Evolutionary conservation across 2,113 vertebrate species (phyloP), one percentile per base, ranked within the genome.

Genomic region (Bombycilla garrulus): DNA sequence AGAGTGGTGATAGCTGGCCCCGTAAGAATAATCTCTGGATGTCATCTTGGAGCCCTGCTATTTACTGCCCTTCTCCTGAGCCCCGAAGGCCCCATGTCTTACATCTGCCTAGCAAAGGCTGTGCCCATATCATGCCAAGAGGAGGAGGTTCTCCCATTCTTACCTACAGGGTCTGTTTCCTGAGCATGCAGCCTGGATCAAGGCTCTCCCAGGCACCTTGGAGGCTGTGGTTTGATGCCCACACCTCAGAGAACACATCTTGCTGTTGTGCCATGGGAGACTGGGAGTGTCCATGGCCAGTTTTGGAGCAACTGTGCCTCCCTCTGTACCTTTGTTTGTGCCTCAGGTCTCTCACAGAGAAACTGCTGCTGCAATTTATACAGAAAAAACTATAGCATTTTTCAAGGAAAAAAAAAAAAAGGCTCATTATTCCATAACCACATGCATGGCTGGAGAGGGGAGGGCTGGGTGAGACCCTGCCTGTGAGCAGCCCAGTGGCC

Each of bases 81-180:
- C 28, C 40, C 13, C 21, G 28, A 31, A 70, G 21, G 18, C 6
- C 21, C 48, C 3, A 1, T 19, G 19, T 40, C 36, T 47, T 38
- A 5, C 0, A 0, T 31, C 33, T 64, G 24, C 35, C 33, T 44
- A 28, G 42, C 29, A 57, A 54, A 69, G 31, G 14, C 23, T 1
- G 0, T 77, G 40, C 57, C 57, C 29, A 66, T 8, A 36, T 44
- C 53, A 19, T 17, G 36, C 73, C 62, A 40, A 40, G 51, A 90
- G n/a, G 33, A 90, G 51, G 42, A 84, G 66, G 36, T 18, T 73
- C 31, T 84, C 33, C 22, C 31, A 12, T 0, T 20, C 6, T 50
- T 42, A 12, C 21, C 48, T 62, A 3, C 31, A 28, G 51, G 12
- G 20, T 35, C 35, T 25, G 53, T 36, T 94, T 54, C 24, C 31